phyloP scores from a whole-genome alignment of 2,888 invertebrate genomes.

The Nebria salina region DNA sequence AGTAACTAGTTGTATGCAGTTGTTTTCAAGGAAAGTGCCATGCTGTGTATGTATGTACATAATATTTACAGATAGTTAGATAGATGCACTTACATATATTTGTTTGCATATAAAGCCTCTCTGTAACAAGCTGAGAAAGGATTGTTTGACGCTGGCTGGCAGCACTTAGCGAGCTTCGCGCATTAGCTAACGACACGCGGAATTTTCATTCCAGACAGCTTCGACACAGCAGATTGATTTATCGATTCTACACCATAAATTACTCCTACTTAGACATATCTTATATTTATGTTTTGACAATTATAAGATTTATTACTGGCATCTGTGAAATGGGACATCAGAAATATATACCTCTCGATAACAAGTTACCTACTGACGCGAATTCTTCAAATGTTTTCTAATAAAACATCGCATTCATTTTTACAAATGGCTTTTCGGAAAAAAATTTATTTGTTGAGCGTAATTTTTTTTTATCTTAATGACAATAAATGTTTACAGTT shows the following conservation, averaged over 20 bases:
- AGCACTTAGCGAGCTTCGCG: conserved; percentile 4
- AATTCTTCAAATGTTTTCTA: not conserved
- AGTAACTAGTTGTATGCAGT: not conserved
- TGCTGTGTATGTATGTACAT: not conserved
- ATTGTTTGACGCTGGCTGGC: not conserved
- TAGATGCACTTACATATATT: not conserved
- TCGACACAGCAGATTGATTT: conserved; percentile 11
- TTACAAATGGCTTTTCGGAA: no score
- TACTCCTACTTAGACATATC: conserved; percentile 21
- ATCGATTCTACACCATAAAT: conserved; percentile 13
- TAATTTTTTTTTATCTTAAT: no score
- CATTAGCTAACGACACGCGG: conserved; percentile 14
- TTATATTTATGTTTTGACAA: conserved; percentile 22
- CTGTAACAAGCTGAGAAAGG: not conserved
- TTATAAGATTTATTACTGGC: conserved; percentile 14
- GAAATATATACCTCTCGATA: not conserved
- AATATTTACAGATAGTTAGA: not conserved
- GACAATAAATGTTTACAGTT: no score
- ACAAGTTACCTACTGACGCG: not conserved
- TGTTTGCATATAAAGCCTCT: not conserved
- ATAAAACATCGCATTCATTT: not conserved
- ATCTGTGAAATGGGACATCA: conserved; percentile 2
- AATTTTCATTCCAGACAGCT: conserved; percentile 13
- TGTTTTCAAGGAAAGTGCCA: not conserved
- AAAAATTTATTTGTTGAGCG: no score